These are phyloP conservation scores for Chydorus sphaericus DNA, from an alignment of 2,888 invertebrate genomes.

Conservation along the genomic window DNA sequence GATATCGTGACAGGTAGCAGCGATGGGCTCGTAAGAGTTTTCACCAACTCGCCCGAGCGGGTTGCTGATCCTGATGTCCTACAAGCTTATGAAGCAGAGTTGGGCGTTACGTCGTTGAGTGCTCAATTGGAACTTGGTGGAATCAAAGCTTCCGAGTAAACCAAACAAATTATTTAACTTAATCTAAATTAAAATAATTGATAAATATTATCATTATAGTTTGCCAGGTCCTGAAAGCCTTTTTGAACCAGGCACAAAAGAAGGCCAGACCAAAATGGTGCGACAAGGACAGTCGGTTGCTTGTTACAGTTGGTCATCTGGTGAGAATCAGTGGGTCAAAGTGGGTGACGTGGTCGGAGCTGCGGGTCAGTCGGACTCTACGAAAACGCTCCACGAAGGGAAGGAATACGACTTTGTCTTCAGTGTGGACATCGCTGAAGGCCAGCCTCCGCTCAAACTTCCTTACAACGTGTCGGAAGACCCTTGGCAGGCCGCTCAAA, in stretches of 20 bases:
- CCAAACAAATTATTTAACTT: neutral
- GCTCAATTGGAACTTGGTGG: constrained; percentile 63
- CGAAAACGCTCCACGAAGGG: constrained; percentile 68
- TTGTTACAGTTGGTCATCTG: constrained; percentile 59
- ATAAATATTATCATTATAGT: constrained; percentile 31
- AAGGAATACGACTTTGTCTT: constrained; percentile 92
- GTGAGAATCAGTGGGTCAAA: constrained; percentile 56
- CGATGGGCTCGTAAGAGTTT: constrained; percentile 76
- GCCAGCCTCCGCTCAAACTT: constrained; percentile 69
- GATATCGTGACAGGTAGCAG: constrained; percentile 76
- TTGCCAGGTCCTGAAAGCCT: constrained; percentile 68
- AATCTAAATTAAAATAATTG: neutral
- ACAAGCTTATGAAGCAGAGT: constrained; percentile 54
- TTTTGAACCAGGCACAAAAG: constrained; percentile 54
- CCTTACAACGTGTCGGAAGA: constrained; percentile 83
- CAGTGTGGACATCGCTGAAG: constrained; percentile 87
- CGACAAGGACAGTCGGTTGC: constrained; percentile 52
- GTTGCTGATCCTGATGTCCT: constrained; percentile 47
- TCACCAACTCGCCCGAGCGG: constrained; percentile 54
- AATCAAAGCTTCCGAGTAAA: constrained; percentile 67
- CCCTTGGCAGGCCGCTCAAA: constrained; percentile 80
- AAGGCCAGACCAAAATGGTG: constrained; percentile 75
- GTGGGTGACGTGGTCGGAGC: constrained; percentile 81
- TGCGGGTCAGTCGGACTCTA: constrained; percentile 45
- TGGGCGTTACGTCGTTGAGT: constrained; percentile 45